Conservation (phyloP, 1,140 invertebrate species). For the Campoletis sonorensis region DNA sequence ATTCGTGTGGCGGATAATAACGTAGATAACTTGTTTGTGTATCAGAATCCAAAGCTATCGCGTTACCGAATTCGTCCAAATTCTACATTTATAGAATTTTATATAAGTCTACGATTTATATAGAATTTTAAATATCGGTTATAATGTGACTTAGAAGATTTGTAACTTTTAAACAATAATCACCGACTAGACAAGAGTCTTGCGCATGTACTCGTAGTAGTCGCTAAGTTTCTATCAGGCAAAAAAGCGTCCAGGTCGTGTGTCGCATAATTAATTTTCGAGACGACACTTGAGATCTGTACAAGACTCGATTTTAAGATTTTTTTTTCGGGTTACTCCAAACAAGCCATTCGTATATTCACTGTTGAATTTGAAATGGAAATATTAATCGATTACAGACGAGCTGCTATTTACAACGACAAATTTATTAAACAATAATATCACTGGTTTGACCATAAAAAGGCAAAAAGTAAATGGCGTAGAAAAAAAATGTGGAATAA, state of each 20-base stretch:
- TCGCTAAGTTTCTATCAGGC: background rate
- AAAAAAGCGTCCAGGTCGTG: background rate
- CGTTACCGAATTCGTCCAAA: too few species aligned
- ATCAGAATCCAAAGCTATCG: too few species aligned
- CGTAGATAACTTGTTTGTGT: too few species aligned
- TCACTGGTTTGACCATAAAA: background rate
- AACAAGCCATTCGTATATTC: background rate
- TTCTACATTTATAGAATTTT: background rate
- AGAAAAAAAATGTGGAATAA: too few species aligned
- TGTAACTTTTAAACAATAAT: slow-evolving; percentile 1
- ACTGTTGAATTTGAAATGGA: background rate
- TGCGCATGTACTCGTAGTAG: background rate
- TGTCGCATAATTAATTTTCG: background rate
- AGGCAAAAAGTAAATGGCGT: background rate
- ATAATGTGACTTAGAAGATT: slow-evolving; percentile 21
- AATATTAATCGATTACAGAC: background rate
- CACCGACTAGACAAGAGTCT: slow-evolving; percentile 27
- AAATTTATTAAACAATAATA: background rate
- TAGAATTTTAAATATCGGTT: background rate
- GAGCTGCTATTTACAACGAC: background rate
- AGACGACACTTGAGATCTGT: background rate
- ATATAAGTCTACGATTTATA: background rate
- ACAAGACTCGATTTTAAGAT: background rate
- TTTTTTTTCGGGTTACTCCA: background rate
- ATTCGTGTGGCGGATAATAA: too few species aligned